Conservation (phyloP, 2,888 invertebrate genomes). For the Protula sp. region DNA sequence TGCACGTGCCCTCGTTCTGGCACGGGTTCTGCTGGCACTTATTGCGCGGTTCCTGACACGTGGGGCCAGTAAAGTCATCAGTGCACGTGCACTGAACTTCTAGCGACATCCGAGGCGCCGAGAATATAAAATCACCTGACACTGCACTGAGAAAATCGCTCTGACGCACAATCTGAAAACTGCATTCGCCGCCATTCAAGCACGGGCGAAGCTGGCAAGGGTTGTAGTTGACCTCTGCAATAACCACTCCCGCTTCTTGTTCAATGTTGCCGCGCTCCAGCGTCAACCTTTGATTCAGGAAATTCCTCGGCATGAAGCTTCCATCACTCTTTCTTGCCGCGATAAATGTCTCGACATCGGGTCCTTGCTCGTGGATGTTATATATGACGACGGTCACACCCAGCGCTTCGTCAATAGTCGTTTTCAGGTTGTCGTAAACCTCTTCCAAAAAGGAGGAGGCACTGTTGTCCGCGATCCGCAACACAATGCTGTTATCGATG, state of each 20-base stretch:
- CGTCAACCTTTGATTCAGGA: neutral
- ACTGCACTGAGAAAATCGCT: constrained; percentile 68
- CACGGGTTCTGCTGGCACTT: constrained; percentile 93
- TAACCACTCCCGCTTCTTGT: neutral
- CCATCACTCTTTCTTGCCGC: neutral
- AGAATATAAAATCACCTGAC: constrained; percentile 74
- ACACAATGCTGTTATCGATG: constrained; percentile 74
- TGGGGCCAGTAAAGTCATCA: constrained; percentile 83
- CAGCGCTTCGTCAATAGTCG: constrained; percentile 61
- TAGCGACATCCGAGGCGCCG: constrained; percentile 73
- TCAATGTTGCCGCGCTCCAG: neutral
- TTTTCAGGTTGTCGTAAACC: constrained; percentile 69
- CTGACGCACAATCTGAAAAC: constrained; percentile 49
- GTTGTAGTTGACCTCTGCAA: neutral
- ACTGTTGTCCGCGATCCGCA: constrained; percentile 69
- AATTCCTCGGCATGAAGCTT: neutral
- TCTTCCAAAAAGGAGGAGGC: constrained; percentile 71
- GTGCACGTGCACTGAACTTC: constrained; percentile 79
- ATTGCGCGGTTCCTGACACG: constrained; percentile 79
- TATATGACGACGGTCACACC: neutral
- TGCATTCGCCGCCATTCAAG: constrained; percentile 55
- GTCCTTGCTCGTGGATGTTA: neutral
- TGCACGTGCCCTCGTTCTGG: constrained; percentile 77
- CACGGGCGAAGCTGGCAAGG: constrained; percentile 56
- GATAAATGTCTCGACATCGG: neutral